Base-by-base conservation (phyloP, 2,888 invertebrate genomes). In the Boloria selene region DNA sequence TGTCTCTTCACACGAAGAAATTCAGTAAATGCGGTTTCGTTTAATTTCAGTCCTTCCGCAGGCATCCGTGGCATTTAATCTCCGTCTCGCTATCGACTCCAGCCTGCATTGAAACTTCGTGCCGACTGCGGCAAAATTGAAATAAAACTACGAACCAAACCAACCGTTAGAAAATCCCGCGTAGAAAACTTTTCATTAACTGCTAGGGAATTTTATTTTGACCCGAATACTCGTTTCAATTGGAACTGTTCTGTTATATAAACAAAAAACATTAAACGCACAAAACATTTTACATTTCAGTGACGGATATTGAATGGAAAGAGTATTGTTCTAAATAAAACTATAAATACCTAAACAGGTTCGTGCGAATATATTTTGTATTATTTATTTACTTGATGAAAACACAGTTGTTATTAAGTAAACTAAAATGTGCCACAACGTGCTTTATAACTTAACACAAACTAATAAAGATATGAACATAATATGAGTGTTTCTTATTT, bases 61-160 rank as follows among this genome's bases (percentile, higher is more conserved):
- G 50, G 65, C 64, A 64, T 64, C 63, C 55, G 55, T 67, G 58
- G 64, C 65, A 72, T 69, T 71, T 71, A 72, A 68, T 72, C 67
- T 67, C 61, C 60, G 71, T 69, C 69, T 68, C 45, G 61, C 53
- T 68, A 68, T 69, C 68, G 72, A 71, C 62, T 67, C 58, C 59
- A 59, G 61, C 63, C 59, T 59, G 64, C 65, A 72, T 66, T 61
- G 67, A 65, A 72, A 71, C 67, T 72, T 65, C 55, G 69, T 73
- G 69, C 64, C 66, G 50, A 61, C 66, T 64, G 69, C 72, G 64
- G 70, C 65, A 65, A 68, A 68, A 67, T 67, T 62, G 62, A 72
- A 73, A 72, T 71, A 73, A 73, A 73, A 72, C 68, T 66, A 72
- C 64, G 61, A 61, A 63, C 51, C 55, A 64, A 66, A 58, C 65